Evolutionary conservation across 1,140 invertebrate genomes (phyloP).

Genomic region (Calliopsis andreniformis): DNA sequence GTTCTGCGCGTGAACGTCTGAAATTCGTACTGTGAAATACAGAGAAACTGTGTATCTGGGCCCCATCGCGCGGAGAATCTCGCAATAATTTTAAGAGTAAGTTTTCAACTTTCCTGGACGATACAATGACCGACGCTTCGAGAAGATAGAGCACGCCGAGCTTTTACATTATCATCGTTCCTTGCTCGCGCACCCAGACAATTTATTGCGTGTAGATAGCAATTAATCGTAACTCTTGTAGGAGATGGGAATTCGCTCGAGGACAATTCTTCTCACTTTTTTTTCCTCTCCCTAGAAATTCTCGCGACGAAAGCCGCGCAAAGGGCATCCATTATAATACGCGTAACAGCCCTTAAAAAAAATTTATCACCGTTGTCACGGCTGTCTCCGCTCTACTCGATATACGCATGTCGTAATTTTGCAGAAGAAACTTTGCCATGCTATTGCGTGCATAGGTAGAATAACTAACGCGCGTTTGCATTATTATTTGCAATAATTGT

Average conservation of each 20-base stretch:
- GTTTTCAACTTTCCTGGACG: conserved; percentile 58
- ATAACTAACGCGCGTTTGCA: background rate
- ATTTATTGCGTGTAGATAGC: conserved; percentile 50
- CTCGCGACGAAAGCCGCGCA: background rate
- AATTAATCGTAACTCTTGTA: conserved; percentile 41
- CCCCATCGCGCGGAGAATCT: conserved; percentile 29
- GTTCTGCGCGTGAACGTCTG: no score
- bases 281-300: conserved; percentile 9
- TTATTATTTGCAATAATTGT: background rate
- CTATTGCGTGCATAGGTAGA: background rate
- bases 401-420: conserved; percentile 5
- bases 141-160: conserved; percentile 39
- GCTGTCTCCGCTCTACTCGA: background rate
- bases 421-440: background rate
- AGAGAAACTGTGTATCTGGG: conserved; percentile 24
- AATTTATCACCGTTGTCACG: conserved; percentile 2
- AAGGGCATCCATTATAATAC: background rate
- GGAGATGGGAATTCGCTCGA: conserved; percentile 32
- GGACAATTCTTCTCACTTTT: conserved; percentile 45
- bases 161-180: conserved; percentile 37
- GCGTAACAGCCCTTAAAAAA: background rate
- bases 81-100: conserved; percentile 57
- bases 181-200: background rate
- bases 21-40: conserved; percentile 14
- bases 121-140: conserved; percentile 61